Conservation (phyloP, 1,140 invertebrate genomes). For the Bombus superbus region DNA sequence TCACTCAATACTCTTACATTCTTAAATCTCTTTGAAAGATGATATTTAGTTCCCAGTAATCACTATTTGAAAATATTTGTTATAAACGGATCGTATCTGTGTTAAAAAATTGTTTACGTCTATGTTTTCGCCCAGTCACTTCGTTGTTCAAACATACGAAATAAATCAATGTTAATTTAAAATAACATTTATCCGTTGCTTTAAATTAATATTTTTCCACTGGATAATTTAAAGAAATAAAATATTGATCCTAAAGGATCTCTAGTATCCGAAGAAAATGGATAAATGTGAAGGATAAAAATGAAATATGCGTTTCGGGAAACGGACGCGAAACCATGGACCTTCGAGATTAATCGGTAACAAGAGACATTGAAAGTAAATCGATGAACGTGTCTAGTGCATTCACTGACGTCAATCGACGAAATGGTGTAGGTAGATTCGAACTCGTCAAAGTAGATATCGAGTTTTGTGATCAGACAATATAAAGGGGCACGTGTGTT, state of each 20-base stretch:
- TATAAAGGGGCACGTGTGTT: constrained; percentile 31
- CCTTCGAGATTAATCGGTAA: not conserved
- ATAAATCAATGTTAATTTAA: not conserved
- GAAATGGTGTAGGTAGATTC: constrained; percentile 22
- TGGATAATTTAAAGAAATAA: not conserved
- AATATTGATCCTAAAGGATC: not conserved
- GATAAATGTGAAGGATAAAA: not conserved
- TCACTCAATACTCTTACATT: too few species aligned
- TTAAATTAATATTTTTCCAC: not conserved
- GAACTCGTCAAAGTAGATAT: constrained; percentile 41
- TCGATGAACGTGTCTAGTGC: constrained; percentile 30
- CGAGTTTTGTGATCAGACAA: constrained; percentile 43
- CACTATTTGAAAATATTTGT: too few species aligned
- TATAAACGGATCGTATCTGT: too few species aligned
- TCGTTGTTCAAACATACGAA: too few species aligned
- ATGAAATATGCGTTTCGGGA: not conserved
- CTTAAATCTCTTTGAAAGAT: too few species aligned
- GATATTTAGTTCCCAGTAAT: too few species aligned
- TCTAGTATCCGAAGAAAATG: not conserved
- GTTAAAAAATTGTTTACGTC: too few species aligned
- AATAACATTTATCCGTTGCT: not conserved
- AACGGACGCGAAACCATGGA: not conserved
- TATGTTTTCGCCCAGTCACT: too few species aligned
- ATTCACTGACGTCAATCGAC: constrained; percentile 34
- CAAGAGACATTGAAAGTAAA: constrained; percentile 25